Percentiles rank a stretch among this genome's conserved stretches.
These are phyloP conservation scores for Ecdyonurus torrentis DNA, from an alignment of 2,888 invertebrate species.

Conservation along the genomic window DNA sequence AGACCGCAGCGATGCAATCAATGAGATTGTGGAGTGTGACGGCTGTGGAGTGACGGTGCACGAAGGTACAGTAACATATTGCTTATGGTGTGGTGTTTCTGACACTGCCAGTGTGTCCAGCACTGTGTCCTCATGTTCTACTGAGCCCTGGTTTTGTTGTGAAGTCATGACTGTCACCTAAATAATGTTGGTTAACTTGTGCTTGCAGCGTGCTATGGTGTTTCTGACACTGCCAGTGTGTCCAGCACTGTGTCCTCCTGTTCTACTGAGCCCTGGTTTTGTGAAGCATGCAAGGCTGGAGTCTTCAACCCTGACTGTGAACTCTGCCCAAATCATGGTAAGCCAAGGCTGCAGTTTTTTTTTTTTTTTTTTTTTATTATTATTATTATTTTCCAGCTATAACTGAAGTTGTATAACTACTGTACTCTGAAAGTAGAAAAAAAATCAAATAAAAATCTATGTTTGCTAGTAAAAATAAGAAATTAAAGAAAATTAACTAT, in stretches of 20 bases:
- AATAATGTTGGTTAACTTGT: no score
- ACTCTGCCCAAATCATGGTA: constrained; percentile 78
- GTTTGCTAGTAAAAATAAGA: no score
- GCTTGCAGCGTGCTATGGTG: constrained; percentile 69
- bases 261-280: constrained; percentile 98
- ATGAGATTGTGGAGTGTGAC: constrained; percentile 96
- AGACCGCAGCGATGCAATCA: constrained; percentile 79
- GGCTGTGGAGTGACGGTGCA: constrained; percentile 92
- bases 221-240: constrained; percentile 78
- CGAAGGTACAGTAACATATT: no score
- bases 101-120: constrained; percentile 84
- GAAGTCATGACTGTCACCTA: no score
- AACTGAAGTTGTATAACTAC: no score
- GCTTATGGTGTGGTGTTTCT: constrained; percentile 76
- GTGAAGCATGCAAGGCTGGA: constrained; percentile 92
- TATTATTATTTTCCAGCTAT: neutral
- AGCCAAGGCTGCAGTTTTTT: constrained; percentile 1
- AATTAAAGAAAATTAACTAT: no score
- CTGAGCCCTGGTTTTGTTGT: constrained; percentile 94
- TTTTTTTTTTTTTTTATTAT: neutral
- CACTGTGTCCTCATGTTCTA: constrained; percentile 85
- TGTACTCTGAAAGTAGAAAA: no score
- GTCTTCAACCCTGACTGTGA: constrained; percentile 81
- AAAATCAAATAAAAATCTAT: no score
- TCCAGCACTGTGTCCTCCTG: constrained; percentile 87